Evolutionary conservation across 2,113 vertebrate genomes (phyloP).

Genomic region (Amia ocellicauda): DNA sequence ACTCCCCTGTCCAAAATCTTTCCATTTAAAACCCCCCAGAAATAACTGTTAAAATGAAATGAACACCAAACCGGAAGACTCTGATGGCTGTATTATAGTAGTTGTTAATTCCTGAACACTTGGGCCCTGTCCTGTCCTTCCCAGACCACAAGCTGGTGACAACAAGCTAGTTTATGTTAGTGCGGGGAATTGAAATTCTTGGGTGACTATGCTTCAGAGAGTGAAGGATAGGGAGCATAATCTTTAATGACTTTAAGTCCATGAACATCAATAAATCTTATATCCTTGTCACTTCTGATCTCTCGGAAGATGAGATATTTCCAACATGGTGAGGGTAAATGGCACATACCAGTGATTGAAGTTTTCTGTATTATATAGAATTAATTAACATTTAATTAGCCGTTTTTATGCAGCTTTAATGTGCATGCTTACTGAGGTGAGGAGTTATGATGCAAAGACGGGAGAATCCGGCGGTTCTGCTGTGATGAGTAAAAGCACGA

Average conservation of each 20-base stretch:
- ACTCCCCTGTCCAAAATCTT: too few species aligned
- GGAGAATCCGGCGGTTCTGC: not conserved
- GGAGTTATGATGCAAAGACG: not conserved
- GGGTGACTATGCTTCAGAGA: conserved; percentile 35
- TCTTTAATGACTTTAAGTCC: conserved; percentile 60
- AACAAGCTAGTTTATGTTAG: conserved; percentile 45
- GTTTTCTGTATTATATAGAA: not conserved
- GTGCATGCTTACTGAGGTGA: not conserved
- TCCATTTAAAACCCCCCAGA: too few species aligned
- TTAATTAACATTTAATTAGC: not conserved
- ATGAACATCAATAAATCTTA: conserved; percentile 60
- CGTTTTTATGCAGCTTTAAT: not conserved
- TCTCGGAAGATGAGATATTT: conserved; percentile 41
- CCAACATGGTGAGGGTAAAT: conserved; percentile 34
- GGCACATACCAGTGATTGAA: not conserved
- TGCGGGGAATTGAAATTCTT: conserved; percentile 59
- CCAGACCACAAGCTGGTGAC: conserved; percentile 34
- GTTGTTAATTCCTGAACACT: conserved; percentile 59
- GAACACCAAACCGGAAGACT: too few species aligned
- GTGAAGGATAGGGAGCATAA: conserved; percentile 65
- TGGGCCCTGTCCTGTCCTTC: conserved; percentile 39
- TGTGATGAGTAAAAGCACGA: not conserved
- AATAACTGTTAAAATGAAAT: too few species aligned
- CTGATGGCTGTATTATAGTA: conserved; percentile 24
- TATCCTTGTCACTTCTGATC: conserved; percentile 61